Conservation (phyloP, 2,888 invertebrate genomes). For the Thysanoteuthis rhombus region DNA sequence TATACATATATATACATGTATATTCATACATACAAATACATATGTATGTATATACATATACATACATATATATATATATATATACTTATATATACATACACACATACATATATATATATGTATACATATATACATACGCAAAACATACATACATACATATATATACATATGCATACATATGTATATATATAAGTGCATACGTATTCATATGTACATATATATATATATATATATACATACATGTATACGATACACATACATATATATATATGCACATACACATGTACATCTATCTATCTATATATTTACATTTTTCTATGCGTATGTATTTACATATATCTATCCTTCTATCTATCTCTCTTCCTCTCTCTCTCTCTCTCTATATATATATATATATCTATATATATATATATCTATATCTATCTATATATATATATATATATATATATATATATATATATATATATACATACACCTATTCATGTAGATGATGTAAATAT, state of each 20-base stretch:
- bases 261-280: not conserved
- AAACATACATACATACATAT: not conserved
- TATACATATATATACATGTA: not conserved
- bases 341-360: too few relatives aligned
- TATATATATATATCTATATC: not conserved
- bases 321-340: too few relatives aligned
- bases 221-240: not conserved
- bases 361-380: too few relatives aligned
- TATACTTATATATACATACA: not conserved
- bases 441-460: too few relatives aligned
- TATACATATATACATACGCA: not conserved
- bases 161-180: constrained; percentile 22
- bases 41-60: not conserved
- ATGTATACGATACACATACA: not conserved
- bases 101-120: not conserved
- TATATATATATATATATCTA: not conserved
- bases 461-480: too few relatives aligned
- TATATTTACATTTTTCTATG: too few relatives aligned
- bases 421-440: too few relatives aligned
- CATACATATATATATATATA: not conserved
- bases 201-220: not conserved
- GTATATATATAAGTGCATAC: not conserved
- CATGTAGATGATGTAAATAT: too few relatives aligned
- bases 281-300: not conserved
- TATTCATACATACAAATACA: not conserved